Conservation (phyloP, 2,797 vertebrate species). For the Pempheris klunzingeri region DNA sequence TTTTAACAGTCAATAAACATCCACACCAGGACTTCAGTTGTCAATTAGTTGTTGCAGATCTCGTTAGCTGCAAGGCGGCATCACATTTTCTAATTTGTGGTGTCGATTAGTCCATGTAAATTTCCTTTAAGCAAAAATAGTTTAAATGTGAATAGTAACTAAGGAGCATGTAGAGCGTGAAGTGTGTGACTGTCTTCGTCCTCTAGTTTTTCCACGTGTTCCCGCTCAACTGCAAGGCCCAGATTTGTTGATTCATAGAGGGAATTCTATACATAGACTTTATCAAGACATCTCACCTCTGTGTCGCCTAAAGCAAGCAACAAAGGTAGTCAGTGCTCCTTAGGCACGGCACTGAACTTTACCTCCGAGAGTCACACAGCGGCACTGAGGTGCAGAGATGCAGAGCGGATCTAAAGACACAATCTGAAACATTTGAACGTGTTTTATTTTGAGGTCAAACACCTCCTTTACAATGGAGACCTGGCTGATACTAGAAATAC, state of each 20-base stretch:
- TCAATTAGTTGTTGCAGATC: slow-evolving; percentile 48
- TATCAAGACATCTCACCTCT: not conserved
- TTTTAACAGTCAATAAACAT: slow-evolving; percentile 78
- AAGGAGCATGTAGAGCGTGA: slow-evolving; percentile 33
- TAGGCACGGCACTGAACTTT: slow-evolving; percentile 2
- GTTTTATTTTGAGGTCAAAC: not conserved
- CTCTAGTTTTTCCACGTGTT: slow-evolving; percentile 23
- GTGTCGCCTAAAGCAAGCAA: slow-evolving; percentile 9
- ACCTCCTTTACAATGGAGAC: not conserved
- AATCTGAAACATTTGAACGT: not conserved
- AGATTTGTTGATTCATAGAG: slow-evolving; percentile 48
- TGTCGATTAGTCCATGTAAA: slow-evolving; percentile 26
- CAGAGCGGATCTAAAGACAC: not conserved
- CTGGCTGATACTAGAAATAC: not conserved
- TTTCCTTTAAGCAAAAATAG: slow-evolving; percentile 58
- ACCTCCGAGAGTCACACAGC: not conserved
- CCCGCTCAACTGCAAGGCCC: slow-evolving; percentile 8
- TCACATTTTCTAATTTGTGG: slow-evolving; percentile 66
- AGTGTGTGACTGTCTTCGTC: not conserved
- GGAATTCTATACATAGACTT: slow-evolving; percentile 39
- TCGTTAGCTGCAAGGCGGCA: slow-evolving; percentile 48
- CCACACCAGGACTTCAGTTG: slow-evolving; percentile 42
- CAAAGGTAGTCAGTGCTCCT: slow-evolving; percentile 10
- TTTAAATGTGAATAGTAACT: too few relatives aligned
- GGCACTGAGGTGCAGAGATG: not conserved